These are phyloP conservation scores for Dendroctonus ponderosae DNA, from an alignment of 1,140 invertebrate genomes.

Conservation along the genomic window DNA sequence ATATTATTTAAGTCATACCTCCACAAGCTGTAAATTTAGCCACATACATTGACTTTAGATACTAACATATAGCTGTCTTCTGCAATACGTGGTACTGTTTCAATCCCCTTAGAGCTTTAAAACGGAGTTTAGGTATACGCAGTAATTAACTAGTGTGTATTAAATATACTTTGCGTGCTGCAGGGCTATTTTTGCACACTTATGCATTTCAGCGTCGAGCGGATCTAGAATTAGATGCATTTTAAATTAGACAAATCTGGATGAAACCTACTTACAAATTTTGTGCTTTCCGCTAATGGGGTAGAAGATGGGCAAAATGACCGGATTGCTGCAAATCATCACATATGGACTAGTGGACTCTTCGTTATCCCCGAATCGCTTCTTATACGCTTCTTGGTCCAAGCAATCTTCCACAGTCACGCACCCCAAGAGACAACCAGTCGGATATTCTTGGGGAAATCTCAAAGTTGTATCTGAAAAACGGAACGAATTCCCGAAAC, in stretches of 20 bases:
- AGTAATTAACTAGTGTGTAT: background rate
- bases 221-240: conserved; percentile 37
- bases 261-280: conserved; percentile 75
- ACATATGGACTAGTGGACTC: conserved; percentile 89
- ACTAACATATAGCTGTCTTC: no score
- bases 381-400: conserved; percentile 81
- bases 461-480: conserved; percentile 61
- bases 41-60: no score
- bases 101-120: no score
- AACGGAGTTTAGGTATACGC: no score
- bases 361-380: conserved; percentile 71
- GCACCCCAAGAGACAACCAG: conserved; percentile 85
- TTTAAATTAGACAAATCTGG: no score
- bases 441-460: conserved; percentile 83
- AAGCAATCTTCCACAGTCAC: conserved; percentile 83
- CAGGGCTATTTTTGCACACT: conserved; percentile 41
- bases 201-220: conserved; percentile 42
- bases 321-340: conserved; percentile 85
- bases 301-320: conserved; percentile 79
- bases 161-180: conserved; percentile 39
- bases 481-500: background rate
- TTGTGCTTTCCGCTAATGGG: conserved; percentile 91
- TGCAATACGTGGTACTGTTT: no score
- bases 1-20: no score
- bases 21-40: no score